These are phyloP conservation scores for Pyxicephalus adspersus DNA, from an alignment of 2,113 vertebrate species.

Conservation along the genomic window DNA sequence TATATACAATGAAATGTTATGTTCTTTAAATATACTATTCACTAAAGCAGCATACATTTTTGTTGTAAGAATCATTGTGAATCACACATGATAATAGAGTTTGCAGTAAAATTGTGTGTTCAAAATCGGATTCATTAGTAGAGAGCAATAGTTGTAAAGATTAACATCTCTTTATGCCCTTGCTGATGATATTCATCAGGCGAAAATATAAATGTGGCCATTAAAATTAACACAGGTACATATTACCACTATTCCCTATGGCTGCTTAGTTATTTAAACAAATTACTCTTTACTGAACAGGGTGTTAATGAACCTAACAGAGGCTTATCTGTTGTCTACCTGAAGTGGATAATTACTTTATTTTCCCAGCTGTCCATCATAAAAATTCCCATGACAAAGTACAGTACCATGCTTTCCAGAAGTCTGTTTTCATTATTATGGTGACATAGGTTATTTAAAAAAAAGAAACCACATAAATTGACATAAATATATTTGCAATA, in stretches of 20 bases:
- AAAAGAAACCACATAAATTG: too few species aligned
- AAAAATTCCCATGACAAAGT: not conserved
- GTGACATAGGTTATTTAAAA: too few species aligned
- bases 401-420: too few species aligned
- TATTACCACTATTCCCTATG: constrained; percentile 45
- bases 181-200: constrained; percentile 34
- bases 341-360: constrained; percentile 34
- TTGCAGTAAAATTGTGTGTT: not conserved
- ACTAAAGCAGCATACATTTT: not conserved
- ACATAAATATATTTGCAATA: too few species aligned
- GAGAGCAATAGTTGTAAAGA: not conserved
- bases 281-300: constrained; percentile 42
- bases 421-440: too few species aligned
- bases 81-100: not conserved
- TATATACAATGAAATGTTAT: too few species aligned
- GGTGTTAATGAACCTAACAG: constrained; percentile 8
- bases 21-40: too few species aligned
- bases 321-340: constrained; percentile 26
- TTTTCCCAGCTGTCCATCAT: constrained; percentile 22
- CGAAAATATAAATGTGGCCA: constrained; percentile 6
- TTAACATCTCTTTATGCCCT: constrained; percentile 14
- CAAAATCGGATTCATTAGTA: not conserved
- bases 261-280: constrained; percentile 45
- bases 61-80: too few species aligned
- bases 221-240: constrained; percentile 43